Base-by-base conservation (phyloP, 2,797 vertebrate species). In the Tokudaia tokunoshimensis region DNA sequence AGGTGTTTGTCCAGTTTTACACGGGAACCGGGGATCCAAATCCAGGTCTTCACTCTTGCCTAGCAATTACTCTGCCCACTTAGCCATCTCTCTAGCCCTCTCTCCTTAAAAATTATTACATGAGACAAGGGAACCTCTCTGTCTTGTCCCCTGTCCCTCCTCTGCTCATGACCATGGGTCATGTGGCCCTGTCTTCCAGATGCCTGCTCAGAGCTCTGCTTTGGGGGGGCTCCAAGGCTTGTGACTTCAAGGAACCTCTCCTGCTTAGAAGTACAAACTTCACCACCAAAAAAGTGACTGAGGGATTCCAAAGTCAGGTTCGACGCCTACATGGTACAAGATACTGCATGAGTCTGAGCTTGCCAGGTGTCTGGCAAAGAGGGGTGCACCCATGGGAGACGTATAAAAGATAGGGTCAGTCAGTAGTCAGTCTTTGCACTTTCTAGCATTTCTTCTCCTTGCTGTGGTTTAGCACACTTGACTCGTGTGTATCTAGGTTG, bases 341-440 rank as follows among this genome's bases (percentile, higher is more conserved):
- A 80, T 6, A 31, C 2, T 1, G 10, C 13, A 6, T 2, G 55
- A 34, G 15, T 0, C 0, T 81, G 52, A 8, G 1, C 19, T 26
- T 1, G 11, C 22, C 72, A 70, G 59, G 44, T 2, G 3, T 1
- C 41, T 34, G 24, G 61, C 31, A 47, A 26, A 65, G 67, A 34
- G 22, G 50, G 41, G 41, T 1, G 1, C 79, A 34, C 29, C 24
- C 19, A 0, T 34, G 37, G 37, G 55, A 17, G n/a, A 47, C 55
- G 41, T 44, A 47, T 37, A 24, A 17, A 52, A 37, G 19, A 47
- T 52, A n/a, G 34, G 17, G 84, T 4, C n/a, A 24, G 67, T 1
- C 50, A 5, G 34, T 0, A 57, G 6, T 57, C 24, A 41, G 15
- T 11, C 70, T 44, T 37, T 20, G 8, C 14, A 20, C 31, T 11